Conservation (phyloP, 2,113 vertebrate genomes). For the Protobothrops mucrosquamatus region DNA sequence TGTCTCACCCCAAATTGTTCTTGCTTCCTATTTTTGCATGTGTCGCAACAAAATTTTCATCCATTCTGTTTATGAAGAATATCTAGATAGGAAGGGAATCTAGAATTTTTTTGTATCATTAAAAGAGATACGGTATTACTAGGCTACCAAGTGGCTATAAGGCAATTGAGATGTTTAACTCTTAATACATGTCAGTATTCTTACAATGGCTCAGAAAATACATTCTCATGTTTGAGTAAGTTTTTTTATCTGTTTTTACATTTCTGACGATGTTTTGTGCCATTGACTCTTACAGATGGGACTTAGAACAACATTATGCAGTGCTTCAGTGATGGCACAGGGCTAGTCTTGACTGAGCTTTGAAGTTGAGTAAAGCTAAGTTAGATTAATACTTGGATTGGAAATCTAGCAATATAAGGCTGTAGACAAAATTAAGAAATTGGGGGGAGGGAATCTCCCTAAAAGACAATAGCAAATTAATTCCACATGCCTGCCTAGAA, state of each 20-base stretch:
- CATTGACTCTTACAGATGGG: background rate
- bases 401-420: background rate
- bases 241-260: background rate
- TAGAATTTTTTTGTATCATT: background rate
- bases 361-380: background rate
- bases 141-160: fast-evolving
- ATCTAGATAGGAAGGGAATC: background rate
- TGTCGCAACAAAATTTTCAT: background rate
- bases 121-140: background rate
- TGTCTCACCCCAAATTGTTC: background rate
- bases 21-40: background rate
- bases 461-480: background rate
- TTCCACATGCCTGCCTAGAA: background rate
- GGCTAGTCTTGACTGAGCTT: background rate
- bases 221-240: background rate
- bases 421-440: background rate
- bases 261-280: background rate
- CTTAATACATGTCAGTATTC: background rate
- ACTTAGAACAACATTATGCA: background rate
- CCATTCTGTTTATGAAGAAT: constrained; percentile 10
- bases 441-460: background rate
- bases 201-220: background rate
- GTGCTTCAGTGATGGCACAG: background rate
- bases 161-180: background rate
- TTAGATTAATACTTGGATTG: background rate